Percentiles rank a stretch among this genome's conserved stretches.
Conservation (phyloP, 64 coral and sea anemone genomes). For the Porites australiensis region DNA sequence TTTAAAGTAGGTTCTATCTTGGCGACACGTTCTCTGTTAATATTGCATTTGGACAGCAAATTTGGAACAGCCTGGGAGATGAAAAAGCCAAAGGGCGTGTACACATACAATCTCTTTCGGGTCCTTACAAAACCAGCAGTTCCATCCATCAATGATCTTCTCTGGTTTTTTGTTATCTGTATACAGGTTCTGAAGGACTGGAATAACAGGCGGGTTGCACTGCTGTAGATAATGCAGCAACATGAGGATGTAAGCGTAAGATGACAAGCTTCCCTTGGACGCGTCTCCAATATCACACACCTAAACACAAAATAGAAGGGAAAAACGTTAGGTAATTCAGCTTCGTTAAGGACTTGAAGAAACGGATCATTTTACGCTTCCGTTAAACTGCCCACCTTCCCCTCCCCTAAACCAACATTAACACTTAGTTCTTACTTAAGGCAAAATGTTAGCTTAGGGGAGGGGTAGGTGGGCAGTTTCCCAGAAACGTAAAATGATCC, state of each 20-base stretch:
- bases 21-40: too few relatives aligned
- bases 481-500: too few relatives aligned
- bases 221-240: conserved; percentile 92
- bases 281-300: conserved; percentile 98
- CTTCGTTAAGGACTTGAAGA: not conserved
- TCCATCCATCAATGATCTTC: conserved; percentile 90
- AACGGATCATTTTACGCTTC: too few relatives aligned
- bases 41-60: too few relatives aligned
- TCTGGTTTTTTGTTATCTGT: conserved; percentile 45
- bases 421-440: too few relatives aligned
- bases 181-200: conserved; percentile 86
- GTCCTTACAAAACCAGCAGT: conserved; percentile 96
- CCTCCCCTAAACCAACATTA: too few relatives aligned
- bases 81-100: too few relatives aligned
- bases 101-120: conserved; percentile 75
- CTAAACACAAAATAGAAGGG: conserved; percentile 11
- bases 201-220: conserved; percentile 81
- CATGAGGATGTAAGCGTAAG: conserved; percentile 97
- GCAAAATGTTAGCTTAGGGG: too few relatives aligned
- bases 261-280: conserved; percentile 95
- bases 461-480: too few relatives aligned
- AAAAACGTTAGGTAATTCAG: not conserved
- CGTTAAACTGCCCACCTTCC: too few relatives aligned
- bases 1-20: too few relatives aligned
- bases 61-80: too few relatives aligned